Percentiles rank a stretch among this genome's conserved stretches.
Conservation (phyloP, 2,888 invertebrate genomes). For the Leuctra nigra region DNA sequence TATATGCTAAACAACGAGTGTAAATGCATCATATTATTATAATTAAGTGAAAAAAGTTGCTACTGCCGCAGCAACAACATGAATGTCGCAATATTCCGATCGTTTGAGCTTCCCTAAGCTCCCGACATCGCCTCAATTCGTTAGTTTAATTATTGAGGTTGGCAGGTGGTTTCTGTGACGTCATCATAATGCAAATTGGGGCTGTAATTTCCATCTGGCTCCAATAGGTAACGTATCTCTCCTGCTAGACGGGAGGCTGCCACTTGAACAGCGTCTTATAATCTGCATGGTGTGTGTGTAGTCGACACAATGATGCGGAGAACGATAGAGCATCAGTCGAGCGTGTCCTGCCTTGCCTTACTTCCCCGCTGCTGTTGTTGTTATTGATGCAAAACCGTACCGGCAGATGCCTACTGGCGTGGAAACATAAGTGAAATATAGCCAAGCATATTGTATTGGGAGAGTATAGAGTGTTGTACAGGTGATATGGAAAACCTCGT, state of each 20-base stretch:
- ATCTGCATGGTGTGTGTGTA: background rate
- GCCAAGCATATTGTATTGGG: too few species aligned
- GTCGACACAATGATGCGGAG: background rate
- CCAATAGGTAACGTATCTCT: too few species aligned
- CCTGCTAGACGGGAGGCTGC: too few species aligned
- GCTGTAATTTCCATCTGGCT: conserved; percentile 22
- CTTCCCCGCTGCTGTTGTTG: conserved; percentile 5
- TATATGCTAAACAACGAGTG: too few species aligned
- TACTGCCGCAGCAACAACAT: too few species aligned
- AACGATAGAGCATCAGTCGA: background rate
- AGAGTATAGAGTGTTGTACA: too few species aligned
- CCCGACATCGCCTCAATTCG: background rate
- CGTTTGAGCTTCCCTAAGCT: background rate
- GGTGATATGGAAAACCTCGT: conserved; percentile 2
- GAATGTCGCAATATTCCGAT: too few species aligned
- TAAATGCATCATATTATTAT: too few species aligned
- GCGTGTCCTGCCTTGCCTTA: conserved; percentile 2
- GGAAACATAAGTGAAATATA: conserved; percentile 18
- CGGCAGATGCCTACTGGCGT: conserved; percentile 9
- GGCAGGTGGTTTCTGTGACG: conserved; percentile 16
- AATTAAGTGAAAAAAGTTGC: too few species aligned
- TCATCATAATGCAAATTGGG: conserved; percentile 25
- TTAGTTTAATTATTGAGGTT: conserved; percentile 16
- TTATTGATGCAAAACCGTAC: conserved; percentile 18
- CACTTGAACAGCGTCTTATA: background rate